Evolutionary conservation across 2,113 vertebrate species (phyloP).

Genomic region (Xiphophorus maculatus): DNA sequence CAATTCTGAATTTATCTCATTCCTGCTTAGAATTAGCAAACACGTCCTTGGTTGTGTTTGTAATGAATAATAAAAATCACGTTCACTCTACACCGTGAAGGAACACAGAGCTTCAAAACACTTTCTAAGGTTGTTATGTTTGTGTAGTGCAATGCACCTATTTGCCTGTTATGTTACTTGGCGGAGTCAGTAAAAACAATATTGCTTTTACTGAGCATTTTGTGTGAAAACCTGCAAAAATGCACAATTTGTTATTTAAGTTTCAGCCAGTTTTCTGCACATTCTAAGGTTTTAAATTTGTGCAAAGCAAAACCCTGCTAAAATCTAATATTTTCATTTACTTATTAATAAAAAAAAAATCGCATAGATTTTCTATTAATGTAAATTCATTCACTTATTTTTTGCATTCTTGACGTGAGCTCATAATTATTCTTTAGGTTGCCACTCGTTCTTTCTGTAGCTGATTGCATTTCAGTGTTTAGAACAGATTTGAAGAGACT

Average conservation of each 20-base stretch:
- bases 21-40: slow-evolving; percentile 41
- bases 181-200: slow-evolving; percentile 63
- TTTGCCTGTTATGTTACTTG: slow-evolving; percentile 53
- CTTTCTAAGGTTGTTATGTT: slow-evolving; percentile 53
- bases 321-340: slow-evolving; percentile 28
- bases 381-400: slow-evolving; percentile 46
- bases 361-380: slow-evolving; percentile 7
- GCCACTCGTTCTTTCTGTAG: slow-evolving; percentile 7
- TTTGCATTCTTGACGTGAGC: slow-evolving; percentile 46
- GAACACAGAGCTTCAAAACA: slow-evolving; percentile 56
- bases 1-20: slow-evolving; percentile 14
- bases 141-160: slow-evolving; percentile 59
- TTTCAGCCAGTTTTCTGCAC: slow-evolving; percentile 14
- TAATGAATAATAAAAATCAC: slow-evolving; percentile 65
- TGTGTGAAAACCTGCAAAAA: slow-evolving; percentile 42
- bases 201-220: slow-evolving; percentile 30
- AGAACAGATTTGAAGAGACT: slow-evolving; percentile 31
- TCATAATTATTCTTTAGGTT: slow-evolving; percentile 31
- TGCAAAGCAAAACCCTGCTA: slow-evolving; percentile 24
- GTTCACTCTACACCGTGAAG: slow-evolving; percentile 57
- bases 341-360: slow-evolving; percentile 8
- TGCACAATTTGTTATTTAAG: slow-evolving; percentile 17
- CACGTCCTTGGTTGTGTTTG: slow-evolving; percentile 44
- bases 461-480: slow-evolving; percentile 34
- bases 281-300: slow-evolving; percentile 8